Evolutionary conservation across 2,888 invertebrate genomes (phyloP), one percentile per base, ranked within the genome.

Genomic region (Diarsia dahlii): DNA sequence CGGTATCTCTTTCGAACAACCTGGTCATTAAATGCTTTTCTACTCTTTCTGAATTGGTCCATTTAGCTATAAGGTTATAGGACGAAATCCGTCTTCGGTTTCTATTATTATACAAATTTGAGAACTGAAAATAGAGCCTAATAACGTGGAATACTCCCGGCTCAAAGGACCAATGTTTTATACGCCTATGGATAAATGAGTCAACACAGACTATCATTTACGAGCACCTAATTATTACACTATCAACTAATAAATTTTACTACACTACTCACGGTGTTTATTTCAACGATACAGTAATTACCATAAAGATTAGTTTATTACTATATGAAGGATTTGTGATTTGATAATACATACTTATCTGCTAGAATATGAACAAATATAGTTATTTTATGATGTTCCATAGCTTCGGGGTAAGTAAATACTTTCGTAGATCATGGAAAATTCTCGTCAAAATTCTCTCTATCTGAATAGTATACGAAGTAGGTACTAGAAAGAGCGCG

Each of bases 301-400:
- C 67, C 65, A 20, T 64, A 63, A 56, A 67, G 76, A 87, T 82
- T 83, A 81, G 45, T 68, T 76, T 77, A 34, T 56, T 72, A 65
- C 48, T 72, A 58, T 78, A 78, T 60, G 58, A 74, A 69, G 81
- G 79, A 81, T 80, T 73, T 66, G 67, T 78, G 70, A n/a, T n/a
- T n/a, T n/a, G n/a, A 80, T 84, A 87, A 76, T 85, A 71, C 52
- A 50, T n/a, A 67, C 64, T 74, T 72, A 52, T 69, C 67, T 73
- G 8, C 39, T 64, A 58, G 18, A 52, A 28, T 23, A 15, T 60
- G 48, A 62, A 54, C 81, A 76, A 74, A 72, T 69, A 64, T 77
- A 23, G 71, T 79, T 54, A n/a, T n/a, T 77, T 50, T 63, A 54
- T 70, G 39, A 56, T 45, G n/a, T 45, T 50, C 9, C 0, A 23